Base-by-base conservation (phyloP, 2,113 vertebrate genomes). In the Mohoua ochrocephala region DNA sequence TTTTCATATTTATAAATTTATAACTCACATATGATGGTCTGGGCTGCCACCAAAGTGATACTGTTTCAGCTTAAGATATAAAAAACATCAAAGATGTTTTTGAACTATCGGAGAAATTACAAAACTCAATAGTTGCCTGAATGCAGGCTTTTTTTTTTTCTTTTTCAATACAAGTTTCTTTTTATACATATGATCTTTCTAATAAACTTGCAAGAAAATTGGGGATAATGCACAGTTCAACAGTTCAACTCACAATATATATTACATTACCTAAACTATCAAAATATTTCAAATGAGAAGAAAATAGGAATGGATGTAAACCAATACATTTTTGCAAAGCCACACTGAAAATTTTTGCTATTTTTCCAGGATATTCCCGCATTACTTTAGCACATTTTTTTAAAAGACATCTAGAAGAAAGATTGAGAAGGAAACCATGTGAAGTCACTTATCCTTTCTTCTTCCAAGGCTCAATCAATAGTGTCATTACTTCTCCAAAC, bases 71-170 rank as follows among this genome's bases (percentile, higher is more conserved):
- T 84, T 91, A 91, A 93, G 57, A 95, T 64, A 96, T 95, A 95
- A 97, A 97, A 97, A 97, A 95, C 83, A 96, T 97, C 96, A 97
- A 97, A 97, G 92, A 91, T 83, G 79, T 63, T 96, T 97, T 96
- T 96, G 96, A 97, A 97, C 92, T 97, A 49, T 84, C 90, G 94
- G 42, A 97, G 63, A 85, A 97, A 94, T 86, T 79, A 88, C 69
- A 95, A 95, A 97, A 93, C 57, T 91, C 68, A 74, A 83, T 9
- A 91, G 81, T 52, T 93, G 87, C 93, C 71, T 82, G 65, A 89
- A 78, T 20, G 31, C 22, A 71, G 54, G 20, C 41, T 65, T 41
- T 63, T 54, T 84, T 71, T 82, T 39, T 39, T 84, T 67, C 56
- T 69, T 70, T 83, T 94, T 65, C 18, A 74, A 78, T 67, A 70